Evolutionary conservation across 2,888 invertebrate species (phyloP).

Genomic region (Melolontha melolontha): DNA sequence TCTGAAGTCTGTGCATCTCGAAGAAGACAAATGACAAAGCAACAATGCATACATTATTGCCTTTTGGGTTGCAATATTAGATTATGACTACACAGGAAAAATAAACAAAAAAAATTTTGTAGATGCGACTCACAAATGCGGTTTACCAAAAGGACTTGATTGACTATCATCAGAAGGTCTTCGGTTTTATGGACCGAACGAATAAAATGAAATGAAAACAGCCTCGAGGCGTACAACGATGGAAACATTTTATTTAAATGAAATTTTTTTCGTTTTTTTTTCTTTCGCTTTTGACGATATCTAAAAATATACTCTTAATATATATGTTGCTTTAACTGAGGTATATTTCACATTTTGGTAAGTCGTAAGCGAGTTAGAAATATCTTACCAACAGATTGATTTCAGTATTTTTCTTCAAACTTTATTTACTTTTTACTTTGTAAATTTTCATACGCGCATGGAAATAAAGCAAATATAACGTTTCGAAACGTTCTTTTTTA

Average conservation of each 20-base stretch:
- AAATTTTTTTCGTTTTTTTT: constrained; percentile 38
- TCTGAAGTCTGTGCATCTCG: background rate
- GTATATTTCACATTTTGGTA: background rate
- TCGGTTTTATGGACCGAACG: constrained; percentile 43
- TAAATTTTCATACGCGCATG: too few relatives aligned
- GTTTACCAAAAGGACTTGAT: constrained; percentile 38
- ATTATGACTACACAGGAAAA: constrained; percentile 21
- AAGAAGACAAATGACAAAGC: background rate
- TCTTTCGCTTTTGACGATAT: constrained; percentile 24
- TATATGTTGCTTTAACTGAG: constrained; percentile 29
- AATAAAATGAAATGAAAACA: constrained; percentile 48
- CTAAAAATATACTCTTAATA: constrained; percentile 32
- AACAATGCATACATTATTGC: background rate
- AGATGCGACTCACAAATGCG: constrained; percentile 28
- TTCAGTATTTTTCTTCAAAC: too few relatives aligned
- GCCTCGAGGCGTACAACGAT: constrained; percentile 43
- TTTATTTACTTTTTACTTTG: too few relatives aligned
- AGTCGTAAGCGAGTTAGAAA: too few relatives aligned
- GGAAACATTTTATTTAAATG: constrained; percentile 47
- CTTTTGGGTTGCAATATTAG: constrained; percentile 17
- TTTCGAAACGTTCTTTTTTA: background rate
- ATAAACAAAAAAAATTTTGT: constrained; percentile 6
- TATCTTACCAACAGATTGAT: too few relatives aligned
- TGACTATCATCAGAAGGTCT: constrained; percentile 45
- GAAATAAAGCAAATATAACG: too few relatives aligned